Base-by-base conservation (phyloP, 1,140 invertebrate species). In the Aphis craccivora region DNA sequence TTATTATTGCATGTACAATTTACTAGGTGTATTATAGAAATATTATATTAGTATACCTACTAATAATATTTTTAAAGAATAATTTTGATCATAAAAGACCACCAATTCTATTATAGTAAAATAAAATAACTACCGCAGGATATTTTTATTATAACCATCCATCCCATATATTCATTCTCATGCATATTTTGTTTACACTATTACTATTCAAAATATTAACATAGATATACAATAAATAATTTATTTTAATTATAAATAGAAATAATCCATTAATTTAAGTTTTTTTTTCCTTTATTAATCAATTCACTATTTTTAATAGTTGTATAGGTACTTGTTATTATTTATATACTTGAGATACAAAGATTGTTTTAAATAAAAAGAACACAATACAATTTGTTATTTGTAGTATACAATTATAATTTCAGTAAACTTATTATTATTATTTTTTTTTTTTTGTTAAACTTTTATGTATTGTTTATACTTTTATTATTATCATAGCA, bases 201-300 rank as follows among this genome's bases (percentile, higher is more conserved):
- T 87, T 48, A 87, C 25, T 87, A 87, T 87, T 87, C 86, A 48
- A 51, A 45, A 22, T 86, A 86, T 86, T 86, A 86, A 43, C 83
- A 45, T 86, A 43, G 45, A 86, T 43, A 30, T 14, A 25, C 37
- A 18, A 86, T 43, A 86, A 86, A 86, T 86, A 86, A 86, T 45
- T 86, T 86, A 86, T 30, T 30, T 23, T 43, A 86, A 86, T 43
- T 86, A 86, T 86, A 43, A 84, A 30, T 86, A 45, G 25, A 43
- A 30, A 45, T 86, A 45, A 67, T 45, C 25, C 37, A 40, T 84
- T 84, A 23, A 86, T 43, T 86, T 86, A 86, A 25, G 40, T 45
- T 86, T 86, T 86, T 30, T 86, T 43, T 45, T 86, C 9, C 11
- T 86, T 86, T 86, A 45, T 45, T 86, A 14, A 30, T 43, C 45